Base-by-base conservation (phyloP, 2,888 invertebrate species). In the Orchestes rusci region DNA sequence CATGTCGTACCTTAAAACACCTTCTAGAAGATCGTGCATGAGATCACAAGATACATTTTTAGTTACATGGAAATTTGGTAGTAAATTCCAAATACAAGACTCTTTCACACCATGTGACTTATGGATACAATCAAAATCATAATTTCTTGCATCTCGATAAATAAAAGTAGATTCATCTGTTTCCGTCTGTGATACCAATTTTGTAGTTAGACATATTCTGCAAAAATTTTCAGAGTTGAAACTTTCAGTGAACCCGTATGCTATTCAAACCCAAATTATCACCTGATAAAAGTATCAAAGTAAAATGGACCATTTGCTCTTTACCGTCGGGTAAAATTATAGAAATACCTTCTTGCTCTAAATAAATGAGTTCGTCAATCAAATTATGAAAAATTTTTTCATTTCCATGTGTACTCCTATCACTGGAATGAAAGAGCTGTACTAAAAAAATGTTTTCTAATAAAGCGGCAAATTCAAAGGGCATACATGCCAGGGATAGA, bases 371-470 rank as follows among this genome's bases (percentile, higher is more conserved):
- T n/a, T n/a, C n/a, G n/a, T n/a, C n/a, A n/a, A n/a, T n/a, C n/a
- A n/a, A n/a, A n/a, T n/a, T n/a, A n/a, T n/a, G n/a, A n/a, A n/a
- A n/a, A n/a, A n/a, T n/a, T n/a, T n/a, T n/a, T n/a, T n/a, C n/a
- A n/a, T n/a, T n/a, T n/a, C n/a, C n/a, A n/a, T n/a, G n/a, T n/a
- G n/a, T n/a, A n/a, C n/a, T n/a, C n/a, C n/a, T n/a, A n/a, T n/a
- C n/a, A n/a, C n/a, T n/a, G 35, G 43, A 35, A 36, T 39, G 39
- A 16, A 36, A 39, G 15, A 48, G 18, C 16, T 48, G 39, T 16
- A 16, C 20, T 13, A 48, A 30, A 35, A 48, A 48, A 3, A 48
- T 48, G 16, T 48, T 48, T 10, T 39, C 39, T 31, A 48, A 31
- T 19, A 18, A 31, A 1, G 40, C 43, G 3, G 44, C 15, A 40